A percentile compares a stretch with the other conserved stretches of the same genome.
phyloP scores from a whole-genome alignment of 2,888 invertebrate species.

The Ctena decussata region DNA sequence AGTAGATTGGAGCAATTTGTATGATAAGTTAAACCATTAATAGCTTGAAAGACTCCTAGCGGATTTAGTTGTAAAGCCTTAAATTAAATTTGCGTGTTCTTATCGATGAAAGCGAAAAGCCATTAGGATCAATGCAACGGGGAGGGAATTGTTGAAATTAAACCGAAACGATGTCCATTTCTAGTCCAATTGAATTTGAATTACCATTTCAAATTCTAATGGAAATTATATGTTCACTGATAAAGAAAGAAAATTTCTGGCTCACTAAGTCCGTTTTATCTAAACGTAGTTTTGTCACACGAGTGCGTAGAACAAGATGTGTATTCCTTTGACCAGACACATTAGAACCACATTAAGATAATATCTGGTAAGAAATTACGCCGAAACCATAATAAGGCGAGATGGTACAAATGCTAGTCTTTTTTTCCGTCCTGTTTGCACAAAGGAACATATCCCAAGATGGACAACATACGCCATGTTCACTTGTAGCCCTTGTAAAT shows the following conservation, averaged over 20 bases:
- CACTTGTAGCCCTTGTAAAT: no score
- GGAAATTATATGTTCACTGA: constrained; percentile 8
- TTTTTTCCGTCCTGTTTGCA: no score
- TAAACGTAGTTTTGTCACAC: background rate
- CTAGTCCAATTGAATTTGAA: constrained; percentile 1
- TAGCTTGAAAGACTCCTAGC: background rate
- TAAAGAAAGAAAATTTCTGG: background rate
- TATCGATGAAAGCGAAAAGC: background rate
- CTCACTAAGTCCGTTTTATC: background rate
- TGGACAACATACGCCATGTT: no score
- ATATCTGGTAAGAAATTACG: constrained; percentile 7
- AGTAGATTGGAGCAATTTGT: constrained; percentile 8
- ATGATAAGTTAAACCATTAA: constrained; percentile 16
- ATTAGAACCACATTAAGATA: background rate
- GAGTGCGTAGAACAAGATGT: background rate
- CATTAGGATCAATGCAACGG: background rate
- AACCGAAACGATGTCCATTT: constrained; percentile 1
- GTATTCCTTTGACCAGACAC: background rate
- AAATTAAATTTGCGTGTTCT: constrained; percentile 3
- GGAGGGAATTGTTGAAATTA: background rate
- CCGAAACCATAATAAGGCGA: no score
- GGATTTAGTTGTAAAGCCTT: constrained; percentile 3
- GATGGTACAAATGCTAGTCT: no score
- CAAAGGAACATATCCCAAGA: no score
- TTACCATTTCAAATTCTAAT: constrained; percentile 3